Evolutionary conservation across 1,140 invertebrate species (phyloP), one percentile per base, ranked within the genome.

Genomic region (Stenopsyche tienmushanensis): DNA sequence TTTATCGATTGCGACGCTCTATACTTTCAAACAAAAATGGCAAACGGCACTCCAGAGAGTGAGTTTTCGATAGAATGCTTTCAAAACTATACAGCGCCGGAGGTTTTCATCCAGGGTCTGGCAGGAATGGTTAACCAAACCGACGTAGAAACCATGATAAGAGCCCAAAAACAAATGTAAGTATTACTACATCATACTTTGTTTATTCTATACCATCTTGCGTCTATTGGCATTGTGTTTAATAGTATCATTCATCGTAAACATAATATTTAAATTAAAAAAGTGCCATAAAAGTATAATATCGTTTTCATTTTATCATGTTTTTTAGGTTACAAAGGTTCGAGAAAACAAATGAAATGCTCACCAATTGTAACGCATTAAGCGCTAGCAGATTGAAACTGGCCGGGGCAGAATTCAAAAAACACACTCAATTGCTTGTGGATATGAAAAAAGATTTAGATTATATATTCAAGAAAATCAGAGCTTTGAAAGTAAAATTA

Each of bases 321-420:
- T 62, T 65, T 53, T 25, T 10, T 47, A 98, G 95, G 93, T 77
- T 98, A 20, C 91, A 94, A 71, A 83, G 94, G 64, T 98, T 96
- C 81, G 96, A 98, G 73, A 98, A 98, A 74, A 97, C 95, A 1
- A 98, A 97, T 75, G 95, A 97, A 84, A 98, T 97, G 95, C 77
- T 98, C 20, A 89, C 93, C 20, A 97, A 97, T 72, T 97, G 94
- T 72, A 97, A 97, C 78, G 88, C 91, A 2, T 76, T 98, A 2
- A 94, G 93, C 2, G 84, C 89, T 7, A 84, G 86, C 64, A 85
- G 94, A 25, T 83, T 93, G 52, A 91, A 94, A 73, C 86, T 85
- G 53, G 91, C 94, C 20, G 85, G 84, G 7, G 83, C 85, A 20
- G 93, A 97, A 71, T 95, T 97, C 65, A 95, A 94, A 71, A 91